Base-by-base conservation (phyloP, 2,113 vertebrate species). In the Cepphus grylle region DNA sequence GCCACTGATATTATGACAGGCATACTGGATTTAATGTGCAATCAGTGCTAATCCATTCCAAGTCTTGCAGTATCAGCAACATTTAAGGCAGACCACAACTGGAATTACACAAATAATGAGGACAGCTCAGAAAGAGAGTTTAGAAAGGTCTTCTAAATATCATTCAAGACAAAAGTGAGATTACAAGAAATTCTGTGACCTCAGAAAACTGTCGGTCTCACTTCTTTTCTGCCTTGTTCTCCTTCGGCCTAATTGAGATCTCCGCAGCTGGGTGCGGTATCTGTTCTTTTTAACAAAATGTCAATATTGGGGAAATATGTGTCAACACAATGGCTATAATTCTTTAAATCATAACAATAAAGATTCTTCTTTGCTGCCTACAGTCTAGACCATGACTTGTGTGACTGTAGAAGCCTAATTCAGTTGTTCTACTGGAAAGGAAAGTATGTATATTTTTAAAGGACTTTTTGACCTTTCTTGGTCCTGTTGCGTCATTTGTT, bases 61-160 rank as follows among this genome's bases (percentile, higher is more conserved):
- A 85, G 6, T 4, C 16, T 69, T 93, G 81, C 84, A 85, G 21
- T 77, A 76, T 52, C 66, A 89, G 93, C 85, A 84, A 71, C 52
- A 56, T 81, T 90, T 90, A 95, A 47, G 69, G 29, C 81, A 76
- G 65, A 89, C 66, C 69, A 80, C 58, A 87, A 66, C 50, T 27
- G 67, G 49, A 93, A 90, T 91, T 94, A 78, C 49, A 87, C 42
- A 87, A 95, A 84, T 91, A 94, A 94, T 59, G 38, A 93, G 61
- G 34, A 86, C 29, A 85, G 47, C 78, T 81, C 71, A 93, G 49
- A 82, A 82, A 76, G 14, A 70, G 15, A 81, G 53, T 87, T 87
- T 69, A 79, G 56, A 91, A 95, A 86, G 67, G 50, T 83, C 52
- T 42, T 93, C n/a, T 78, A 89, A 91, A 79, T 93, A 86, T 53